phyloP scores from a whole-genome alignment of 2,113 vertebrate genomes.

The Laterallus jamaicensis region DNA sequence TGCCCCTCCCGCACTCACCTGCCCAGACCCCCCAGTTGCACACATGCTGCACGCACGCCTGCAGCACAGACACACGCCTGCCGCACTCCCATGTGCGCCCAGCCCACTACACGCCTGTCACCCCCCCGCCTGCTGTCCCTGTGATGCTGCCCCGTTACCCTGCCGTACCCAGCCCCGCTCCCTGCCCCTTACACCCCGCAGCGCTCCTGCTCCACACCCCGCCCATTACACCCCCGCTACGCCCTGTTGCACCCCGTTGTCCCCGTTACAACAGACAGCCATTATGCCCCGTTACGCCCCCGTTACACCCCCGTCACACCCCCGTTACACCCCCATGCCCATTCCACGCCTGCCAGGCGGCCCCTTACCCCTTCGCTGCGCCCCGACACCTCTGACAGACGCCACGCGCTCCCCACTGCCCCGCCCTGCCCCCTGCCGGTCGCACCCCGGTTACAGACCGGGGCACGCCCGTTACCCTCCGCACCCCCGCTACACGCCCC shows the following conservation, averaged over 20 bases:
- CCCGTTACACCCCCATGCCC: background rate
- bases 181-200: background rate
- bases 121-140: background rate
- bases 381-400: background rate
- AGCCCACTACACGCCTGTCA: background rate
- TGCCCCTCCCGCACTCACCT: background rate
- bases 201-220: background rate
- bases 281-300: background rate
- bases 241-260: too few species aligned
- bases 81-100: background rate
- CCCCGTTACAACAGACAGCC: too few species aligned
- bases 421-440: background rate
- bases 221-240: background rate
- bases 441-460: background rate
- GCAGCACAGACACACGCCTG: background rate
- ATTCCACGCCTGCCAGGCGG: background rate
- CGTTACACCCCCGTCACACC: background rate
- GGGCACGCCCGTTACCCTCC: too few species aligned
- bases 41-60: background rate
- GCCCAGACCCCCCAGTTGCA: background rate
- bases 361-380: background rate
- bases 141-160: background rate
- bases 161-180: background rate
- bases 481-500: too few species aligned
- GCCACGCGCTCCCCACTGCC: background rate